phyloP scores from a whole-genome alignment of 2,113 vertebrate species.

The Psilopogon haemacephalus region DNA sequence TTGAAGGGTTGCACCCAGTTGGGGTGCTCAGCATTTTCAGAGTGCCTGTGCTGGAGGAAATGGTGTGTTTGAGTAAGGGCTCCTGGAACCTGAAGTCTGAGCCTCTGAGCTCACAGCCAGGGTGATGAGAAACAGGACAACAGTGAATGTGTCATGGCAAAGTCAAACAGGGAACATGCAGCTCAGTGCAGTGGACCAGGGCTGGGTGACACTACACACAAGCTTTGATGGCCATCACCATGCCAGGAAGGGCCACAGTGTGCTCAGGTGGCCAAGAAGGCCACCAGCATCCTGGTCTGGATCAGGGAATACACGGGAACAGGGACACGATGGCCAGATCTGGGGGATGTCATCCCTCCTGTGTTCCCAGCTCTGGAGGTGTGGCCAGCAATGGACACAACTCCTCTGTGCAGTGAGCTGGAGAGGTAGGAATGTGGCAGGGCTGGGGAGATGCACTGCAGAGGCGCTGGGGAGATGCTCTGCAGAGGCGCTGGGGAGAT shows the following conservation, averaged over 20 bases:
- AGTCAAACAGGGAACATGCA: background rate
- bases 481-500: background rate
- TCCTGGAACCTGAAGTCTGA: background rate
- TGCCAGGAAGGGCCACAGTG: rapidly evolving
- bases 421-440: background rate
- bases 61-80: background rate
- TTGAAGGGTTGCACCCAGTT: background rate
- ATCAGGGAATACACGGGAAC: rapidly evolving
- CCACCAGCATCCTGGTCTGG: too few species aligned
- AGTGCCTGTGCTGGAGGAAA: background rate
- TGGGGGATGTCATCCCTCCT: background rate
- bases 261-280: too few species aligned
- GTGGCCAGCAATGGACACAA: rapidly evolving
- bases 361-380: background rate
- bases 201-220: background rate
- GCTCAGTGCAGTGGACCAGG: rapidly evolving
- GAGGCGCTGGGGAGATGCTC: too few species aligned
- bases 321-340: rapidly evolving
- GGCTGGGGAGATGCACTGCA: background rate
- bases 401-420: rapidly evolving
- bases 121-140: background rate
- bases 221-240: background rate
- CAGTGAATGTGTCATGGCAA: rapidly evolving
- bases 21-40: background rate
- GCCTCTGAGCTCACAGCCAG: background rate